Percentiles rank a stretch among this genome's conserved stretches.
Conservation (phyloP, 2,888 invertebrate species). For the Geotrupes spiniger region DNA sequence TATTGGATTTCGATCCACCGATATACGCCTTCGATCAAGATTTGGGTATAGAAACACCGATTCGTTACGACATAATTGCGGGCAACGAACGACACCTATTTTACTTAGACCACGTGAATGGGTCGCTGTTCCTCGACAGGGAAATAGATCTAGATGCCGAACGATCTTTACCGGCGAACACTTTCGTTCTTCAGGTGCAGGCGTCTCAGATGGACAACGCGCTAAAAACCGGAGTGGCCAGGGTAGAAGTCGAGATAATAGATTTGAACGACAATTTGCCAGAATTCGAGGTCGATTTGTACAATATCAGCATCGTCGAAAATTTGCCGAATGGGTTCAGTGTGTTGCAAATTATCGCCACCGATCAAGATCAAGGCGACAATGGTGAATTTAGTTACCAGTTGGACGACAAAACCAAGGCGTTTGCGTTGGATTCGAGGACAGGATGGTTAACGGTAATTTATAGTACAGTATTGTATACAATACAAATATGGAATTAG, state of each 20-base stretch:
- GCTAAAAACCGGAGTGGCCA: conserved; percentile 68
- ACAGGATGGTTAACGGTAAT: conserved; percentile 85
- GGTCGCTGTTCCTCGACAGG: conserved; percentile 71
- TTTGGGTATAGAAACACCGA: conserved; percentile 66
- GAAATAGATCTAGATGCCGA: conserved; percentile 81
- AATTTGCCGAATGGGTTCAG: conserved; percentile 82
- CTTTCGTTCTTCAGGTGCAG: conserved; percentile 74
- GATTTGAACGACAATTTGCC: conserved; percentile 84
- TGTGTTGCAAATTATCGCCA: conserved; percentile 68
- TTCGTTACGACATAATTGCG: conserved; percentile 75
- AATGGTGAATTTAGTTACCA: conserved; percentile 82
- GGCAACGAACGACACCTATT: conserved; percentile 79
- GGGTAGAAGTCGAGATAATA: conserved; percentile 69
- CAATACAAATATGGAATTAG: neutral
- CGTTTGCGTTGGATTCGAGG: conserved; percentile 75
- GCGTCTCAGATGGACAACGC: conserved; percentile 78
- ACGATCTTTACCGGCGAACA: conserved; percentile 68
- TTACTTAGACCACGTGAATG: conserved; percentile 70
- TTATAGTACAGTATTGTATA: neutral
- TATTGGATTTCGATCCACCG: conserved; percentile 66
- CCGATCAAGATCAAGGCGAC: conserved; percentile 80
- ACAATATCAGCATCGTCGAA: conserved; percentile 90
- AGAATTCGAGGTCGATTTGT: conserved; percentile 84
- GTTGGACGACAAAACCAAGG: conserved; percentile 69
- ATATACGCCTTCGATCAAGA: conserved; percentile 82